Conservation (phyloP, 1,140 invertebrate genomes). For the Drosophila baimaii region DNA sequence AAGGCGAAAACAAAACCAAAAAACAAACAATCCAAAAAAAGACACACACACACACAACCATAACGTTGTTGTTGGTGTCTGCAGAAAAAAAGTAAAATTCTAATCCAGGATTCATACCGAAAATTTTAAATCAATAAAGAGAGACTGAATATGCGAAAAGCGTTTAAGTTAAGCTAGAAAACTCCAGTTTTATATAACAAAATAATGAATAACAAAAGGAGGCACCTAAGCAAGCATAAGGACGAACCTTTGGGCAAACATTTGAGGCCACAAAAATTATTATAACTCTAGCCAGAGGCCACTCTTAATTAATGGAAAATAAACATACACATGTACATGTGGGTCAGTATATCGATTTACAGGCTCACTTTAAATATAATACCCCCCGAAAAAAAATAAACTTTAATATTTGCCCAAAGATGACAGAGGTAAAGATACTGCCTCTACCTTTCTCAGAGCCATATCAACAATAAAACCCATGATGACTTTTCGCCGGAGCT, state of each 20-base stretch:
- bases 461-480: neutral
- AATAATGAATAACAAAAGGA: neutral
- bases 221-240: neutral
- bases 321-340: neutral
- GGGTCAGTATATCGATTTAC: neutral
- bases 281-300: neutral
- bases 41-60: conserved; percentile 30
- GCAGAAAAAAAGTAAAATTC: conserved; percentile 1
- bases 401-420: neutral
- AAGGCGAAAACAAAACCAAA: conserved; percentile 44
- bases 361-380: neutral
- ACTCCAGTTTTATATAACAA: neutral
- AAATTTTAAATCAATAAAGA: conserved; percentile 45
- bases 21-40: conserved; percentile 56
- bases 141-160: neutral
- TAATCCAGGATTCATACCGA: conserved; percentile 21
- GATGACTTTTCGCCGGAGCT: conserved; percentile 45
- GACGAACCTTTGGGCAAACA: too few species aligned
- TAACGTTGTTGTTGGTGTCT: conserved; percentile 13
- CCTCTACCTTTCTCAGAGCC: neutral
- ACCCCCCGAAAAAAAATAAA: neutral
- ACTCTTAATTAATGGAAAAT: neutral
- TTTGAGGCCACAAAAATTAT: neutral
- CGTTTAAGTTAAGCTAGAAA: neutral
- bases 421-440: neutral